Percentiles rank a stretch among this genome's conserved stretches.
Conservation (phyloP, 1,140 invertebrate genomes). For the Drosophila bipectinata region DNA sequence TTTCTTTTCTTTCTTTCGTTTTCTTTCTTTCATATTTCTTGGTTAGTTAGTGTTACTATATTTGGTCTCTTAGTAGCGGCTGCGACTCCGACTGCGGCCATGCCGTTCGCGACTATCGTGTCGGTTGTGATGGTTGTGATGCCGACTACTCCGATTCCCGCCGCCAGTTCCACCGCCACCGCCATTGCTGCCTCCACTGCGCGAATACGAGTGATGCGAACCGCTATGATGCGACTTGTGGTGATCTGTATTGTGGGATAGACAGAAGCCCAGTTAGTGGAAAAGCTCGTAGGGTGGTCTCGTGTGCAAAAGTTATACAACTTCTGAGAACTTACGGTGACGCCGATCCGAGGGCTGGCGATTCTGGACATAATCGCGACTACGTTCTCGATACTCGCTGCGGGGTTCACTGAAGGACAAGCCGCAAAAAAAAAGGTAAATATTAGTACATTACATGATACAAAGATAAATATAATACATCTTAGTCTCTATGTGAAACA, state of each 20-base stretch:
- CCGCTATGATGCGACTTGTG: conserved; percentile 74
- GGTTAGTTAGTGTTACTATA: conserved; percentile 13
- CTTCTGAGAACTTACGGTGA: conserved; percentile 66
- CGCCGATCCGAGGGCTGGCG: conserved; percentile 73
- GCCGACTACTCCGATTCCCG: conserved; percentile 40
- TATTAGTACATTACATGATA: background rate
- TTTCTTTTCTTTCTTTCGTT: no score
- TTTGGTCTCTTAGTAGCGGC: conserved; percentile 69
- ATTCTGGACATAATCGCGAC: conserved; percentile 65
- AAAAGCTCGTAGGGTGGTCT: background rate
- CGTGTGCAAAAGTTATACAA: conserved; percentile 15
- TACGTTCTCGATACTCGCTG: conserved; percentile 71
- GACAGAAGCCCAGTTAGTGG: background rate
- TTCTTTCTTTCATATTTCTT: background rate
- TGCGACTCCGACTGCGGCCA: conserved; percentile 74
- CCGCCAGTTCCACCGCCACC: conserved; percentile 11
- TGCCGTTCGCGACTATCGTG: conserved; percentile 70
- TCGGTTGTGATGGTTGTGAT: conserved; percentile 60
- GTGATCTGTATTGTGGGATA: conserved; percentile 54
- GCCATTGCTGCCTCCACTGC: conserved; percentile 45
- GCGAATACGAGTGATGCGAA: conserved; percentile 71
- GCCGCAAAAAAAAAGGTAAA: background rate
- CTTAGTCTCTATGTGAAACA: background rate
- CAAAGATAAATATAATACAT: background rate
- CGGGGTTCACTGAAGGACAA: conserved; percentile 58